phyloP scores from a whole-genome alignment of 2,888 invertebrate genomes.

The Himalopsyche japonica region DNA sequence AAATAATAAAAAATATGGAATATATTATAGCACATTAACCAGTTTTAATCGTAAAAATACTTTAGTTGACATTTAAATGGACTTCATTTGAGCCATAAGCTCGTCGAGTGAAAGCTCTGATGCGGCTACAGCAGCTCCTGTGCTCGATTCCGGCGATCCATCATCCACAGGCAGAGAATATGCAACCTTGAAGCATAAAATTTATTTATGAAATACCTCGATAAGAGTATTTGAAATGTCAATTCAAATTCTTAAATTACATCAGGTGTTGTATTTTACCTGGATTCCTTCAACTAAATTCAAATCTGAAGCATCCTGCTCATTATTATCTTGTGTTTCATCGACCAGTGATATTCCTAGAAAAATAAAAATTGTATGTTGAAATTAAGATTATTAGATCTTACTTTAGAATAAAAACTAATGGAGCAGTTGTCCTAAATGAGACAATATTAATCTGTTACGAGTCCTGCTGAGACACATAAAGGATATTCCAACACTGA shows the following conservation, averaged over 20 bases:
- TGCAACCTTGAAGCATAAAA: slow-evolving; percentile 59
- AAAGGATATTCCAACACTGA: too few species aligned
- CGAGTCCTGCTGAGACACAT: too few species aligned
- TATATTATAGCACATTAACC: not conserved
- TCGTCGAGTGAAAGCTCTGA: slow-evolving; percentile 79
- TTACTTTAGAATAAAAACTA: too few species aligned
- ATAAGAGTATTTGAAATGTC: too few species aligned
- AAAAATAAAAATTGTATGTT: slow-evolving; percentile 26
- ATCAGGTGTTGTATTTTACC: slow-evolving; percentile 43
- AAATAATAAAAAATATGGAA: not conserved
- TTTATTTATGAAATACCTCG: not conserved
- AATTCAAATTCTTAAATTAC: not conserved
- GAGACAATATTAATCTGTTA: too few species aligned
- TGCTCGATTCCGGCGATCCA: slow-evolving; percentile 53
- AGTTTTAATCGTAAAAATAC: not conserved
- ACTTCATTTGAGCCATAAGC: slow-evolving; percentile 89
- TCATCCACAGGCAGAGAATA: slow-evolving; percentile 68
- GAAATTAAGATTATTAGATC: too few species aligned
- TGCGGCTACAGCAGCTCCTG: slow-evolving; percentile 54
- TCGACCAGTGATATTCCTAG: slow-evolving; percentile 70
- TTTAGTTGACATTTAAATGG: not conserved
- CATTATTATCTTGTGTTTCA: slow-evolving; percentile 66
- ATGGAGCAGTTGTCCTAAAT: too few species aligned
- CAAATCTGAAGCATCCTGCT: slow-evolving; percentile 52
- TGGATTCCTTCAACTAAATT: slow-evolving; percentile 56